Evolutionary conservation across 1,140 invertebrate species (phyloP).

Genomic region (Cydia pomonella): DNA sequence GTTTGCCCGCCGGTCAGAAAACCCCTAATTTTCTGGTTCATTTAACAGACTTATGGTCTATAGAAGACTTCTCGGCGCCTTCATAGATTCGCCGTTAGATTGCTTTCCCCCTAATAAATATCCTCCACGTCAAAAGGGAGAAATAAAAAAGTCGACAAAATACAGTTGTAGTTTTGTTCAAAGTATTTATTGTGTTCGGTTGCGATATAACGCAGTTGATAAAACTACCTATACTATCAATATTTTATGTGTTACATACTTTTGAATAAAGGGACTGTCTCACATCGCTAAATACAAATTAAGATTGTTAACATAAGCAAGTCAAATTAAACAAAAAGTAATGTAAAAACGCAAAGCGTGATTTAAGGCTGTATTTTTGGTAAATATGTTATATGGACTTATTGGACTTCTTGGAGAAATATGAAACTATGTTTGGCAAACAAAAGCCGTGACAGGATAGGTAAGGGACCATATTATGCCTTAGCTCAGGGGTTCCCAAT

Average conservation of each 20-base stretch:
- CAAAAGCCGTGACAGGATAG: too few species aligned
- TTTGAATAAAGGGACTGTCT: neutral
- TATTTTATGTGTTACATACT: neutral
- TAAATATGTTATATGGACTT: too few species aligned
- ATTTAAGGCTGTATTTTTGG: too few species aligned
- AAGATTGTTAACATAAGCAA: too few species aligned
- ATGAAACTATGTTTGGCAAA: too few species aligned
- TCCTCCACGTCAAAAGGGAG: slow-evolving; percentile 18
- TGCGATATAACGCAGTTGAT: neutral
- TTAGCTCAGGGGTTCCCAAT: too few species aligned
- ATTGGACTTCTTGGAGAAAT: too few species aligned
- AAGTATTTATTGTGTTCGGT: slow-evolving; percentile 18
- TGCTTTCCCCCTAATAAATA: slow-evolving; percentile 11
- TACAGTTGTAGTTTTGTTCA: slow-evolving; percentile 19
- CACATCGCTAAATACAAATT: neutral
- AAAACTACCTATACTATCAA: neutral
- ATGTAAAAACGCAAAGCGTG: too few species aligned
- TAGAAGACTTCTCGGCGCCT: slow-evolving; percentile 26
- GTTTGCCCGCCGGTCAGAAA: slow-evolving; percentile 45
- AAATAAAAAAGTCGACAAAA: slow-evolving; percentile 32
- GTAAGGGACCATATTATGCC: too few species aligned
- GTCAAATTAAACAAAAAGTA: too few species aligned
- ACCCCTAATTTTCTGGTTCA: slow-evolving; percentile 38
- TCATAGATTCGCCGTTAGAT: slow-evolving; percentile 36
- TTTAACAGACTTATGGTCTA: slow-evolving; percentile 38